Evolutionary conservation across 1,140 invertebrate genomes (phyloP).

Genomic region (Chymomyza costata): DNA sequence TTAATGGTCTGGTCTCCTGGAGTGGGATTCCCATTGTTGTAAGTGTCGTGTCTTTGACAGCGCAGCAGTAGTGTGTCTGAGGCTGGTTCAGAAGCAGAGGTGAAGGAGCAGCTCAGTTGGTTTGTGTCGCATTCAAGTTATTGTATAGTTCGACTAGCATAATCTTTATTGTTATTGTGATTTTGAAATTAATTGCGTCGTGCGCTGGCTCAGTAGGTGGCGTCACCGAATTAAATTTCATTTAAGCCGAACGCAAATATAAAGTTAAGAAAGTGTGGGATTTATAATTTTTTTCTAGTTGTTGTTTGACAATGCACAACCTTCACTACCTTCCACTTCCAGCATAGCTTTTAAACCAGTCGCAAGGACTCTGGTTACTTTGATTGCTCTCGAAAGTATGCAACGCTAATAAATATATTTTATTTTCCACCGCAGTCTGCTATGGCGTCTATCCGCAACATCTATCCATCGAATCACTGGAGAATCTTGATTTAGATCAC

Average conservation of each 20-base stretch:
- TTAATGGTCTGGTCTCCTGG: slow-evolving; percentile 40
- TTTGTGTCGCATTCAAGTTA: slow-evolving; percentile 49
- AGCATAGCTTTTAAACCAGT: not conserved
- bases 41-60: slow-evolving; percentile 64
- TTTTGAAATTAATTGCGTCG: slow-evolving; percentile 70
- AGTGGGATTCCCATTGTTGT: slow-evolving; percentile 48
- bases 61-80: not conserved
- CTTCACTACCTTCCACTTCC: not conserved
- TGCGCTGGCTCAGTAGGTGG: slow-evolving; percentile 40
- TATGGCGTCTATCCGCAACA: no score
- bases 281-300: not conserved
- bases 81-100: not conserved
- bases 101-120: not conserved
- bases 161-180: slow-evolving; percentile 73
- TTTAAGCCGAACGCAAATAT: not conserved
- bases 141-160: slow-evolving; percentile 56
- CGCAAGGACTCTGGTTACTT: slow-evolving; percentile 43
- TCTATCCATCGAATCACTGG: no score
- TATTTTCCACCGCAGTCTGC: no score
- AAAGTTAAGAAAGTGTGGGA: not conserved
- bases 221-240: slow-evolving; percentile 31
- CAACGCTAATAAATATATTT: slow-evolving; percentile 70
- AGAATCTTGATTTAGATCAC: no score
- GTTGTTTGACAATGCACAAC: not conserved
- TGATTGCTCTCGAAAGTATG: slow-evolving; percentile 69